phyloP scores from a whole-genome alignment of 2,888 invertebrate species.

The Leptinotarsa peninsularis region DNA sequence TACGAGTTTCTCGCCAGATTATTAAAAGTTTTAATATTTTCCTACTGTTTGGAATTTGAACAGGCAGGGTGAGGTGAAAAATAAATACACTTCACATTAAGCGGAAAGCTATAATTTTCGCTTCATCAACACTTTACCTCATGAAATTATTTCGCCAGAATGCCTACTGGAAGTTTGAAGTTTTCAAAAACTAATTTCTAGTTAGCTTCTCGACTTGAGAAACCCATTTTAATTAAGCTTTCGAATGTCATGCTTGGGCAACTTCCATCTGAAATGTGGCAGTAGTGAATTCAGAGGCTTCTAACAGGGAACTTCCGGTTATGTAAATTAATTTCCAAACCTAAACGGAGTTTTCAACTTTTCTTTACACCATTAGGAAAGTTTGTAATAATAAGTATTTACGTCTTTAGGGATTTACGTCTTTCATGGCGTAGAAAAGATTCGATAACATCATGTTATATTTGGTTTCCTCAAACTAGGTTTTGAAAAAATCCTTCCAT shows the following conservation, averaged over 20 bases:
- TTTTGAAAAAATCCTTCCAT: too few species aligned
- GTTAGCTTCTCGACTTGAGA: constrained; percentile 15
- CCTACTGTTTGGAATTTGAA: constrained; percentile 39
- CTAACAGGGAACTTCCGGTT: background rate
- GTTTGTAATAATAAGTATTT: background rate
- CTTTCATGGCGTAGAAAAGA: too few species aligned
- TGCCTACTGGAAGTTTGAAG: constrained; percentile 24
- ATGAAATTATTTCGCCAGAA: constrained; percentile 3
- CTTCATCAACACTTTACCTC: constrained; percentile 39
- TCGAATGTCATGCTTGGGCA: constrained; percentile 14
- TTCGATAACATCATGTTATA: too few species aligned
- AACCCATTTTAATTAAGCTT: constrained; percentile 19
- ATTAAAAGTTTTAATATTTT: constrained; percentile 52
- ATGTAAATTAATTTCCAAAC: background rate
- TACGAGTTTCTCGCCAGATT: constrained; percentile 44
- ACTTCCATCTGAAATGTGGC: background rate
- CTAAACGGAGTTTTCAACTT: background rate
- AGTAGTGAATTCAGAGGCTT: background rate
- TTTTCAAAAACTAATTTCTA: constrained; percentile 38
- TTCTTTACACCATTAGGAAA: background rate
- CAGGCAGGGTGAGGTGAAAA: constrained; percentile 4
- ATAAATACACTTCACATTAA: constrained; percentile 12
- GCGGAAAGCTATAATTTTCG: constrained; percentile 40
- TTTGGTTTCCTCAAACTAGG: too few species aligned
- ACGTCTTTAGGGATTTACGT: too few species aligned